Base-by-base conservation (phyloP, 2,113 vertebrate genomes). In the Sander vitreus region DNA sequence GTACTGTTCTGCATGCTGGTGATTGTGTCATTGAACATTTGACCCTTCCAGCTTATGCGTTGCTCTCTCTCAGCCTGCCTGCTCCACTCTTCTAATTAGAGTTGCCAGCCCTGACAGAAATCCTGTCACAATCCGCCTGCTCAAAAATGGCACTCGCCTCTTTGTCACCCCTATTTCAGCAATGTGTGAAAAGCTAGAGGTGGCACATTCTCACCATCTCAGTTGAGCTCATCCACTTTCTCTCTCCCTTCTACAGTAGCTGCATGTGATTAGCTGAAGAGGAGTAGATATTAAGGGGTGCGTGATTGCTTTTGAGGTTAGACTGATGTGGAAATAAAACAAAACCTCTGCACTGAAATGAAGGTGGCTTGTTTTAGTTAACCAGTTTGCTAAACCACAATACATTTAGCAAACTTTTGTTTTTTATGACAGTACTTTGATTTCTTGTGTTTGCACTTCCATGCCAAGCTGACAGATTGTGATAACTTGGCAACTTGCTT, bases 111-210 rank as follows among this genome's bases (percentile, higher is more conserved):
- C 55, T 90, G 91, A 93, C 89, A 90, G 85, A 89, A 93, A 89
- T 82, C 81, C 77, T 85, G 87, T 92, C 88, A 90, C 80, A 91
- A 88, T 90, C 76, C 36, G 43, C 72, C 77, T 79, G 80, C 84
- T 89, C 83, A 88, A 74, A 88, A 92, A 94, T 87, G 88, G 89
- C 89, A 92, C 88, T 92, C 50, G 76, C 48, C 70, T 85, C 81
- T 90, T 91, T 90, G 88, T 94, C 92, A 93, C 89, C 84, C 89
- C 75, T 76, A 64, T 93, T 88, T 83, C 39, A 83, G 79, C 92
- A 80, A 91, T 54, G 91, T 94, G 90, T 86, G 88, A 93, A 93
- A 88, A 92, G 84, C 76, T 76, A 30, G 64, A 89, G 88, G 90
- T 92, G 93, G 90, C 89, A 89, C 76, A 85, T 91, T 89, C 65